phyloP scores from a whole-genome alignment of 2,113 vertebrate species.

The Eurystomus gularis region DNA sequence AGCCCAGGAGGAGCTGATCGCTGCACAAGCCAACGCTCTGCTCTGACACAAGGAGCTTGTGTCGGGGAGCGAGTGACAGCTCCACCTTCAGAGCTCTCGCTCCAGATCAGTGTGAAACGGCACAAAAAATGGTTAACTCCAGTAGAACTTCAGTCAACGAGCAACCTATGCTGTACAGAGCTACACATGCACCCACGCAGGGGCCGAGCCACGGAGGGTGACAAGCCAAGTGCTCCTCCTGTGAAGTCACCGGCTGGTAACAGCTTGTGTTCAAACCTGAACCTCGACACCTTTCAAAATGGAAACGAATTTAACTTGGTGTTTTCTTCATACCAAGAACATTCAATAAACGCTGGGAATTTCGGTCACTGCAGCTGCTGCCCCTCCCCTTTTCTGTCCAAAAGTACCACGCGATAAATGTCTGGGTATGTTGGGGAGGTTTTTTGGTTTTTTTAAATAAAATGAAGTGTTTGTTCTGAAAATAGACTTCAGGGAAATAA shows the following conservation, averaged over 20 bases:
- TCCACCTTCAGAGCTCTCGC: neutral
- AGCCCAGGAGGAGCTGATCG: neutral
- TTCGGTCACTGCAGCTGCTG: neutral
- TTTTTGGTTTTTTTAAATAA: neutral
- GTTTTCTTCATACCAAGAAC: neutral
- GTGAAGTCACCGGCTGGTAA: neutral
- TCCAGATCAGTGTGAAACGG: neutral
- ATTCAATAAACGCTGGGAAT: neutral
- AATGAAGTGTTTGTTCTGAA: constrained; percentile 38
- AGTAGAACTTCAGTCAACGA: neutral
- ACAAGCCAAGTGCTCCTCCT: neutral
- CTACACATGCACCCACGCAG: neutral
- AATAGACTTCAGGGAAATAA: constrained; percentile 24
- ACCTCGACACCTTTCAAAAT: neutral
- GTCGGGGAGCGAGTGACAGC: neutral
- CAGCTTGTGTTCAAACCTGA: neutral
- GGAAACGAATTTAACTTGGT: neutral
- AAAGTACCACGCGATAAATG: neutral
- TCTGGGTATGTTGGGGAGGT: neutral
- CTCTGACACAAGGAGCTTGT: neutral
- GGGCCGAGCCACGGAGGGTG: neutral
- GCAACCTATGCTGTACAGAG: fast-evolving
- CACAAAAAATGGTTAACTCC: neutral
- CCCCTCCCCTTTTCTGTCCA: neutral
- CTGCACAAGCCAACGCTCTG: fast-evolving